These are phyloP conservation scores for Smittia sp. DNA, from an alignment of 2,888 invertebrate genomes.

Conservation along the genomic window DNA sequence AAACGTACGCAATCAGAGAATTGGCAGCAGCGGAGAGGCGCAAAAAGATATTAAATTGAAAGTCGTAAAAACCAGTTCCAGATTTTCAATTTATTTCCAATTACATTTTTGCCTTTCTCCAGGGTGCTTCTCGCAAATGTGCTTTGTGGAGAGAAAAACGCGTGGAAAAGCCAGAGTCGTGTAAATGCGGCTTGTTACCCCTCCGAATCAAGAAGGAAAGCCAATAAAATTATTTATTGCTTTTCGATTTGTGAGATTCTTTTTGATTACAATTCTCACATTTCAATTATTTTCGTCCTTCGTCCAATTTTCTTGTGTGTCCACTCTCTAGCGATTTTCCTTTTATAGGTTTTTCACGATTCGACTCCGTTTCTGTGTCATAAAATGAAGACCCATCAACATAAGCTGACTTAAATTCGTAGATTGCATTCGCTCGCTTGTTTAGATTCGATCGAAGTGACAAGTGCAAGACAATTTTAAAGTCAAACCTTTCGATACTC, in stretches of 20 bases:
- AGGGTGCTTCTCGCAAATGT: slow-evolving; percentile 20
- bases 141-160: not conserved
- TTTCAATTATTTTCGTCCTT: slow-evolving; percentile 26
- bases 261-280: slow-evolving; percentile 27
- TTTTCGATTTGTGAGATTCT: slow-evolving; percentile 32
- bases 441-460: not conserved
- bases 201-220: slow-evolving; percentile 4
- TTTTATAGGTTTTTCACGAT: slow-evolving; percentile 28
- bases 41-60: slow-evolving; percentile 38
- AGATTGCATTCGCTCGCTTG: slow-evolving; percentile 5
- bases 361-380: slow-evolving; percentile 2
- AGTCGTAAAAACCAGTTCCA: slow-evolving; percentile 38
- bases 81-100: slow-evolving; percentile 41
- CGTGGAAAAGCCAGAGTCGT: slow-evolving; percentile 9
- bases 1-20: slow-evolving; percentile 38
- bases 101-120: slow-evolving; percentile 32
- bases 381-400: slow-evolving; percentile 11
- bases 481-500: no score
- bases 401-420: slow-evolving; percentile 25
- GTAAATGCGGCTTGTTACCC: not conserved
- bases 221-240: slow-evolving; percentile 41
- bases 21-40: not conserved
- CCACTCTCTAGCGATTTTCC: not conserved
- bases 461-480: slow-evolving; percentile 21
- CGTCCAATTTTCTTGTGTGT: slow-evolving; percentile 17